Evolutionary conservation across 2,797 vertebrate species (phyloP).

Genomic region (Nannoperca obscura): DNA sequence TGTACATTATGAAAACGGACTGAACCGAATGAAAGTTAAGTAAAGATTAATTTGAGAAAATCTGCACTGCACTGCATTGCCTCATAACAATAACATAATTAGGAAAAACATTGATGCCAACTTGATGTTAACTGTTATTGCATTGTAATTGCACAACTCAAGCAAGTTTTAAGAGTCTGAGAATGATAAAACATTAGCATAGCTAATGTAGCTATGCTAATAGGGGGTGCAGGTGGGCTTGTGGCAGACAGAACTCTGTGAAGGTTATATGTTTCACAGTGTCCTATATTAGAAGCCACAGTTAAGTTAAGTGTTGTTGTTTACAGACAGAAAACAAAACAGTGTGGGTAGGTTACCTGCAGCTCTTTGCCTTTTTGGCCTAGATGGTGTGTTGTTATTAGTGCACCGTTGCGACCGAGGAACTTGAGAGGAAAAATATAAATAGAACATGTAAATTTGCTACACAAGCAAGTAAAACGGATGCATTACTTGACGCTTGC

Average conservation of each 20-base stretch:
- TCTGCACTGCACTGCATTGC: neutral
- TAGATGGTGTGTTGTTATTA: slow-evolving; percentile 13
- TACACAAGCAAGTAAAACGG: neutral
- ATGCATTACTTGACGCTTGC: neutral
- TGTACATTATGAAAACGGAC: neutral
- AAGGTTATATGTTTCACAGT: neutral
- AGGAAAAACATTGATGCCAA: neutral
- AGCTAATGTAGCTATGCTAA: too few species aligned
- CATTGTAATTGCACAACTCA: too few species aligned
- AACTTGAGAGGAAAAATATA: slow-evolving; percentile 33
- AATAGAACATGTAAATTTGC: neutral
- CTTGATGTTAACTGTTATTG: neutral
- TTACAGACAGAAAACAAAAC: neutral
- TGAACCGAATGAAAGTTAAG: neutral
- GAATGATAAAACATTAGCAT: too few species aligned
- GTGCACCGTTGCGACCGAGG: neutral
- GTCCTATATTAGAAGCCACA: neutral
- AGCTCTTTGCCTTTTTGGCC: slow-evolving; percentile 51
- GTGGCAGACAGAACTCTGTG: neutral
- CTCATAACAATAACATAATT: neutral
- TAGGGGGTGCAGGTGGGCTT: too few species aligned
- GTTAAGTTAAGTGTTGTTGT: neutral
- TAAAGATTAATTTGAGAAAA: neutral
- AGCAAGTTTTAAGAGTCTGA: neutral
- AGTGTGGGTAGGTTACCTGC: slow-evolving; percentile 53